phyloP scores from a whole-genome alignment of 2,113 vertebrate genomes.

The Ochotona curzoniae region DNA sequence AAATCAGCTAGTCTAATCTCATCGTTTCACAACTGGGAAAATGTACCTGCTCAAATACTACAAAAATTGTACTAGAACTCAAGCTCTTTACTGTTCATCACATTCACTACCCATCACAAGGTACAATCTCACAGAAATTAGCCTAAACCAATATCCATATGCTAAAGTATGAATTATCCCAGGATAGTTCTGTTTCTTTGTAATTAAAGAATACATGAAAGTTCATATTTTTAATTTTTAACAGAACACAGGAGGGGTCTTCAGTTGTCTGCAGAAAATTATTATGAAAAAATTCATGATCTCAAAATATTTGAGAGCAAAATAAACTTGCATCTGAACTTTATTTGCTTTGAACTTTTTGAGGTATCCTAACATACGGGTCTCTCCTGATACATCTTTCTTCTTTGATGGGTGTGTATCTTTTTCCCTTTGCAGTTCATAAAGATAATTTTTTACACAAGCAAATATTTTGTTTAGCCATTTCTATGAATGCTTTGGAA shows the following conservation, averaged over 20 bases:
- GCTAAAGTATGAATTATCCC: background rate
- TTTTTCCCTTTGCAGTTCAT: background rate
- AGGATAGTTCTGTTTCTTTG: background rate
- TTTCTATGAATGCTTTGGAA: conserved; percentile 23
- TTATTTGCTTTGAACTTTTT: too few species aligned
- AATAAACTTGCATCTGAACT: too few species aligned
- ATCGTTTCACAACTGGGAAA: conserved; percentile 24
- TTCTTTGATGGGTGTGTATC: background rate
- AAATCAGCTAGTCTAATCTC: background rate
- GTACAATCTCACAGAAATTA: background rate
- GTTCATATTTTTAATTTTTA: background rate
- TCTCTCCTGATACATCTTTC: background rate
- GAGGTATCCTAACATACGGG: too few species aligned
- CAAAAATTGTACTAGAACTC: background rate
- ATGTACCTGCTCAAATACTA: background rate
- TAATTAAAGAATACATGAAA: background rate
- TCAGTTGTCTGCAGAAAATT: too few species aligned
- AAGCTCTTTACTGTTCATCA: background rate
- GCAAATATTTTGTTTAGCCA: background rate
- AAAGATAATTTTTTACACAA: background rate
- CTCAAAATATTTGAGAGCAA: too few species aligned
- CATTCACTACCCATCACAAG: background rate
- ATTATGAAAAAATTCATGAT: too few species aligned
- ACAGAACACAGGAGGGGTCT: background rate
- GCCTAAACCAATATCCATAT: background rate